Evolutionary conservation across 2,888 invertebrate species (phyloP).

Genomic region (Phlogophora meticulosa): DNA sequence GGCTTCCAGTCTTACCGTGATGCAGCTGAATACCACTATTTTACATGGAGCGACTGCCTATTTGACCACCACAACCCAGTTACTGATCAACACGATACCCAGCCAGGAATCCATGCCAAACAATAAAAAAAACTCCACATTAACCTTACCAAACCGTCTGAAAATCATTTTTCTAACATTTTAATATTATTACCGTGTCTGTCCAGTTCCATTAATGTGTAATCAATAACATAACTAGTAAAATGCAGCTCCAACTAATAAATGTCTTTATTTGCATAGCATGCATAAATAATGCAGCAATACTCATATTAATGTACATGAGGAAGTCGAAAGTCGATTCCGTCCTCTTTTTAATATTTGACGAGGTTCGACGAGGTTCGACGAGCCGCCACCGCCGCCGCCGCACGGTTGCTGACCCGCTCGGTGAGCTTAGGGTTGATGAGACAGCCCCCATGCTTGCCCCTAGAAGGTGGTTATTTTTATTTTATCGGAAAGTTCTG

Average conservation of each 20-base stretch:
- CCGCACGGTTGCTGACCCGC: conserved; percentile 74
- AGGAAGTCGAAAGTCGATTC: conserved; percentile 81
- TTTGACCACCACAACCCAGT: too few relatives aligned
- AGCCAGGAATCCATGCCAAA: too few relatives aligned
- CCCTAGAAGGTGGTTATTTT: too few relatives aligned
- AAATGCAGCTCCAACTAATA: conserved; percentile 28
- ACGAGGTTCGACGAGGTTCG: conserved; percentile 80
- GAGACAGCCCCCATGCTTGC: conserved; percentile 37
- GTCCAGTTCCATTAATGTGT: conserved; percentile 3
- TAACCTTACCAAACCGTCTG: too few relatives aligned
- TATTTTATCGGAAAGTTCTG: too few relatives aligned
- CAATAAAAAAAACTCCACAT: too few relatives aligned
- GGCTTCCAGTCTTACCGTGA: too few relatives aligned
- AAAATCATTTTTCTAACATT: not conserved
- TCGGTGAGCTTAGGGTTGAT: conserved; percentile 72
- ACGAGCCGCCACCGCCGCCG: conserved; percentile 70
- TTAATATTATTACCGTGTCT: not conserved
- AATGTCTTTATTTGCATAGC: conserved; percentile 55
- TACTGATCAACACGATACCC: too few relatives aligned
- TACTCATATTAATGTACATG: conserved; percentile 64
- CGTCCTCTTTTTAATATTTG: conserved; percentile 83
- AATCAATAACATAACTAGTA: conserved; percentile 2
- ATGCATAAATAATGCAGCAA: conserved; percentile 59
- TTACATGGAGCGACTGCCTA: too few relatives aligned
- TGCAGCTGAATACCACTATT: too few relatives aligned